Evolutionary conservation across 2,797 vertebrate genomes (phyloP).

Genomic region (Chlorospingus flavigularis): DNA sequence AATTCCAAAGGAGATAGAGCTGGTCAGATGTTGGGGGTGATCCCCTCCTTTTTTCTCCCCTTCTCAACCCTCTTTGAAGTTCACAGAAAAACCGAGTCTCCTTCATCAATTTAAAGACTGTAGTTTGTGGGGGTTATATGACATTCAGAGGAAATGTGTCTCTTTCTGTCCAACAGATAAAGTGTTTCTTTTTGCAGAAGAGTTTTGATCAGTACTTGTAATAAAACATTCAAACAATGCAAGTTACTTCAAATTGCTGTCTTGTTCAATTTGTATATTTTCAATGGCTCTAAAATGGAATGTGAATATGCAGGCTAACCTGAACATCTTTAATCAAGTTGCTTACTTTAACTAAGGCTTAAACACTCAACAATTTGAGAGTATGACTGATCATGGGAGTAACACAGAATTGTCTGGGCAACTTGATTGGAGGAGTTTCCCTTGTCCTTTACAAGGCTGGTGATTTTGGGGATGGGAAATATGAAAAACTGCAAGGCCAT

Average conservation of each 20-base stretch:
- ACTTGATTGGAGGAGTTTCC: neutral
- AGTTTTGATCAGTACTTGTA: neutral
- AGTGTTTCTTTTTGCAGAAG: neutral
- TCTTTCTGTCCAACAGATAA: neutral
- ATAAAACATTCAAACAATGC: neutral
- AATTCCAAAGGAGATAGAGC: neutral
- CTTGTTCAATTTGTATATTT: neutral
- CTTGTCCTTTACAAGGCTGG: neutral
- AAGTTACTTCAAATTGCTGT: neutral
- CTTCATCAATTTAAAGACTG: neutral
- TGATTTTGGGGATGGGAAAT: neutral
- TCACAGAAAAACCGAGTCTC: neutral
- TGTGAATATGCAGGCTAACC: neutral
- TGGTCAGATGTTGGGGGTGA: neutral
- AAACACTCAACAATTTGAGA: neutral
- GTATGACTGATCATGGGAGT: neutral
- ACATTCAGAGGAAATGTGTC: rapidly evolving
- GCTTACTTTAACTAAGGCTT: neutral
- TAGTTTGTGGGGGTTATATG: neutral
- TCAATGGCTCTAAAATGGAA: neutral
- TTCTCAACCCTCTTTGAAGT: neutral
- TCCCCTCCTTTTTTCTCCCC: neutral
- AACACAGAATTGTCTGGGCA: neutral
- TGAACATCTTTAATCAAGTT: neutral
- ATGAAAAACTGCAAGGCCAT: rapidly evolving